Base-by-base conservation (phyloP, 2,888 invertebrate species). In the Congeria kusceri region DNA sequence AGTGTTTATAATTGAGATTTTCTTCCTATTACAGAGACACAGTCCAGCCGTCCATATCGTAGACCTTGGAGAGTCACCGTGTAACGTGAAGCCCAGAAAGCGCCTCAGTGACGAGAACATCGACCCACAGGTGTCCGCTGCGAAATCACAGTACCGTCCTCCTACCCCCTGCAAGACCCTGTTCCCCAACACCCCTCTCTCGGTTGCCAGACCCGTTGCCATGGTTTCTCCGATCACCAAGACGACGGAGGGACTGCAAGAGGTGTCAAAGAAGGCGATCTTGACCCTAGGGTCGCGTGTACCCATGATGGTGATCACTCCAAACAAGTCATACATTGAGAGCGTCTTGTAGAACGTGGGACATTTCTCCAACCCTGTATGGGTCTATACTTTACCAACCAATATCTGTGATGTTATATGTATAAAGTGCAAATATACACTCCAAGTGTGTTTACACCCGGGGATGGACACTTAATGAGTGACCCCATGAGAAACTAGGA, bases 31-130 rank as follows among this genome's bases (percentile, higher is more conserved):
- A 28, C 80, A 88, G 88, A 67, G 77, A 5, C 64, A 76, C 25
- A 89, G 87, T 80, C 87, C 89, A 56, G 84, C 87, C 20, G 88
- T 88, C 23, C 88, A 89, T 67, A 80, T 89, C 9, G 86, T 88
- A 20, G 88, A 89, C 72, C 74, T 88, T 32, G 77, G 85, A 46
- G 65, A 80, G 15, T 84, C 83, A 47, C 86, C 83, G 0, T 77
- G 82, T 61, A 70, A 78, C 49, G 80, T 77, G n/a, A 68, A 78
- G 57, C 67, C 74, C 25, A 56, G 77, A 68, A 76, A 87, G 71
- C 72, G 87, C 64, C 64, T 77, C 53, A 85, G 84, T 46, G 83
- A 78, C 39, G 85, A 85, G 56, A 71, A 81, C 59, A 71, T 69
- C 2, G 66, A 75, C 61, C 18, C 69, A 20, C 68, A 87, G n/a